Base-by-base conservation (phyloP, 2,888 invertebrate species). In the Formica aserva region DNA sequence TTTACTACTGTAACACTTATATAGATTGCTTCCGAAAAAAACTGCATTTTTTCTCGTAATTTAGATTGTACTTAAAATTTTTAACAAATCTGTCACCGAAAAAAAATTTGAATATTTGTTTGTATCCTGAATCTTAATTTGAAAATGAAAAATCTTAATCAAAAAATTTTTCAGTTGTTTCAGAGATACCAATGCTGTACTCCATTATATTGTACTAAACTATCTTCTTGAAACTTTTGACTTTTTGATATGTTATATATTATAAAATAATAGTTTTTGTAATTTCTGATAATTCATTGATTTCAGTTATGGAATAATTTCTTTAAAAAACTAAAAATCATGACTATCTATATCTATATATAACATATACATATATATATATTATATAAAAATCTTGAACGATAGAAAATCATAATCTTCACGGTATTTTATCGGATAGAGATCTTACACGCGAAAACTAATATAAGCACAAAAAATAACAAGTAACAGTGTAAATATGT, bases 361-460 rank as follows among this genome's bases (percentile, higher is more conserved):
- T 11, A 3, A 15, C 11, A 9, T 35, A 26, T 4, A 5, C 6
- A 32, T 32, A 3, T 74, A 32, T 32, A 3, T 74, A 15, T 29
- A 15, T 45, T 15, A 45, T 13, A 62, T 3, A 41, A 26, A 74
- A 29, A 65, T 62, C n/a, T 63, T 41, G 5, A 22, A 62, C 15
- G 29, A 38, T 57, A 38, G 22, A 1, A 72, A 62, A 41, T 15
- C 1, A n/a, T 38, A 29, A 38, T 38, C 13, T 41, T 29, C 11
- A 60, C 13, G 15, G 6, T 29, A 13, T 29, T 63, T 29, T 29
- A 62, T 74, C 26, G 4, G 4, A 65, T 3, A 29, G 4, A 13
- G 1, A 60, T 74, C 60, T 74, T 22, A 38, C 4, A 62, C 38
- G n/a, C 29, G 18, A 41, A 74, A 63, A 15, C 9, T 65, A 74